Conservation (phyloP, 2,888 invertebrate genomes). For the Xestobium rufovillosum region DNA sequence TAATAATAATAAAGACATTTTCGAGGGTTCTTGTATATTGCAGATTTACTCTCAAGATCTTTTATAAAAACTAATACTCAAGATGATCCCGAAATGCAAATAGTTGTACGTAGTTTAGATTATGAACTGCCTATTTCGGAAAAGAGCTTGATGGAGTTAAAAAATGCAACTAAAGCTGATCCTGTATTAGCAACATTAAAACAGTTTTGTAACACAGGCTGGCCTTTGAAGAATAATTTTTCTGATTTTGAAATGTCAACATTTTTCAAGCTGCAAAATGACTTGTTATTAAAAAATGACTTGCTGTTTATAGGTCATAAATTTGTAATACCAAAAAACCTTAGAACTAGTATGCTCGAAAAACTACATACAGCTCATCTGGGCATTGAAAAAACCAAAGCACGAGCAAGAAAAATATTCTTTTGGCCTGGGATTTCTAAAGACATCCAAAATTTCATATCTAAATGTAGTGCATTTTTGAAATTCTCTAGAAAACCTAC, state of each 20-base stretch:
- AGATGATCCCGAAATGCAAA: constrained; percentile 8
- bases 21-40: constrained; percentile 17
- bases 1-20: constrained; percentile 14
- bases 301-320: too few relatives aligned
- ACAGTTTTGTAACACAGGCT: constrained; percentile 12
- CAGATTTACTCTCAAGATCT: constrained; percentile 12
- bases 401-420: constrained; percentile 26
- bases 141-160: constrained; percentile 11
- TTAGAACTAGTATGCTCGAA: constrained; percentile 20
- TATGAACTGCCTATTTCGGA: constrained; percentile 18
- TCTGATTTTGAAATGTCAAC: too few relatives aligned
- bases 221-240: too few relatives aligned
- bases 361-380: constrained; percentile 32
- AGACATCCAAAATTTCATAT: constrained; percentile 26
- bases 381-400: constrained; percentile 30
- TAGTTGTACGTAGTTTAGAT: constrained; percentile 7
- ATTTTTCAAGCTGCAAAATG: too few relatives aligned
- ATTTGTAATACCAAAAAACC: constrained; percentile 21
- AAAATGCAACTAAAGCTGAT: constrained; percentile 11
- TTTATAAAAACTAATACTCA: constrained; percentile 3
- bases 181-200: constrained; percentile 11
- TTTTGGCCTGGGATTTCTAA: constrained; percentile 31
- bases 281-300: too few relatives aligned
- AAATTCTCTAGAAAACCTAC: constrained; percentile 14
- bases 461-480: constrained; percentile 12